Base-by-base conservation (phyloP, 2,113 vertebrate genomes). In the Perca flavescens region DNA sequence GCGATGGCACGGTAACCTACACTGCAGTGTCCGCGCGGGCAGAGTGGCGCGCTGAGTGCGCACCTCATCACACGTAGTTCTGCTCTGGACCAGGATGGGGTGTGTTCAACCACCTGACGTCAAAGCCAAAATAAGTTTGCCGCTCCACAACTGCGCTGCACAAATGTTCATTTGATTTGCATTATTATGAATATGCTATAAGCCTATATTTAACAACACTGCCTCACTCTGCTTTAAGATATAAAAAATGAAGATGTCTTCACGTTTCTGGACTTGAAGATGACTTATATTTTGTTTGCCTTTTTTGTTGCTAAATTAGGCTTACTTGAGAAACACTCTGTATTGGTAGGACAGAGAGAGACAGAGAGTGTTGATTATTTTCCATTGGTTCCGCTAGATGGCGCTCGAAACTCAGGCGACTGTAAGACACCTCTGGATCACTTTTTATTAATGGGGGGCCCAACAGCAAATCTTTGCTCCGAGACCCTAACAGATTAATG, bases 21-120 rank as follows among this genome's bases (percentile, higher is more conserved):
- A 86, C 93, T 84, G 94, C 94, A 89, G 95, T 94, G 92, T 93
- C 93, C 93, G 81, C 83, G 73, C 69, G 83, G 79, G 72, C 73
- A 56, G 88, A 60, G 79, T 79, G 46, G 74, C 56, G 77, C 69
- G 82, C 69, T 10, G 28, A 76, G 72, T 82, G 87, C 85, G 84
- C 89, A 79, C 77, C 86, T 83, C 79, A 50, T 62, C 80, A 80
- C 69, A 73, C 22, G 19, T 68, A 25, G 67, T 52, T n/a, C 36
- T 57, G 71, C 47, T 70, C 63, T 1, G 83, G 77, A 88, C 64
- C 79, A 36, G 82, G 81, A 86, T 61, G 80, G 69, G 77, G 34
- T 40, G 73, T 21, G 72, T 50, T 40, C 61, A 34, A 67, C 67
- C 64, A 91, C 75, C 88, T 93, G 92, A 91, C 91, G 91, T 93